Evolutionary conservation across 2,797 vertebrate genomes (phyloP).

Genomic region (Odontamblyopus lacepedii): DNA sequence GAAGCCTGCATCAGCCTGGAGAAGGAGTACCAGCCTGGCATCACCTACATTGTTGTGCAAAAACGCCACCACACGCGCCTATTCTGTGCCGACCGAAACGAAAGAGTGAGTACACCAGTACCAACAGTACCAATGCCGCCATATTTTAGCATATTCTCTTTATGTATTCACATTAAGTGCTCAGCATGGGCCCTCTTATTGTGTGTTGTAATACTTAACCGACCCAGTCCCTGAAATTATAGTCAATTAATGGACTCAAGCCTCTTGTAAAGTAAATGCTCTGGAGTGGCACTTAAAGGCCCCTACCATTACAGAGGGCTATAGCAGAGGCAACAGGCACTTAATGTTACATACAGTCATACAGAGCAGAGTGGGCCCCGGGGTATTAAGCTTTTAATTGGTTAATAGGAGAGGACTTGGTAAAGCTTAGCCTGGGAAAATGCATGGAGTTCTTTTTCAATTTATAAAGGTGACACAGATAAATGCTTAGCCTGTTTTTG

Average conservation of each 20-base stretch:
- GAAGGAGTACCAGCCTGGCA: conserved; percentile 98
- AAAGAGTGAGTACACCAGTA: conserved; percentile 85
- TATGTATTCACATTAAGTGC: conserved; percentile 32
- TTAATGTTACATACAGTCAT: conserved; percentile 40
- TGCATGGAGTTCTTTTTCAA: conserved; percentile 3
- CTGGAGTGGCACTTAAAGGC: conserved; percentile 59
- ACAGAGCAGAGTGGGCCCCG: conserved; percentile 26
- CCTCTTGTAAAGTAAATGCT: conserved; percentile 37
- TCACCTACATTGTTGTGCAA: conserved; percentile 98
- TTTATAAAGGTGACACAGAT: background rate
- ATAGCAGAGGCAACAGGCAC: conserved; percentile 44
- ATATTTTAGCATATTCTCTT: conserved; percentile 19
- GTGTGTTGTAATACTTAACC: conserved; percentile 44
- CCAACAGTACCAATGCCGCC: conserved; percentile 21
- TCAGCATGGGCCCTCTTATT: conserved; percentile 43
- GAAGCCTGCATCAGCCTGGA: conserved; percentile 98
- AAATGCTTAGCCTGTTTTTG: conserved; percentile 6
- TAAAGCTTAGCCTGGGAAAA: conserved; percentile 24
- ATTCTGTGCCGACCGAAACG: conserved; percentile 97
- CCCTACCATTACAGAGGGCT: conserved; percentile 37
- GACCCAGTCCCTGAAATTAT: conserved; percentile 55
- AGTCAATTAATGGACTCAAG: conserved; percentile 67
- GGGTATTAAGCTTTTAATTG: conserved; percentile 56
- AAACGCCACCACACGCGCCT: conserved; percentile 96
- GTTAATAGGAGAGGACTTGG: conserved; percentile 47